Evolutionary conservation across 2,113 vertebrate genomes (phyloP).

Genomic region (Eulemur rufifrons): DNA sequence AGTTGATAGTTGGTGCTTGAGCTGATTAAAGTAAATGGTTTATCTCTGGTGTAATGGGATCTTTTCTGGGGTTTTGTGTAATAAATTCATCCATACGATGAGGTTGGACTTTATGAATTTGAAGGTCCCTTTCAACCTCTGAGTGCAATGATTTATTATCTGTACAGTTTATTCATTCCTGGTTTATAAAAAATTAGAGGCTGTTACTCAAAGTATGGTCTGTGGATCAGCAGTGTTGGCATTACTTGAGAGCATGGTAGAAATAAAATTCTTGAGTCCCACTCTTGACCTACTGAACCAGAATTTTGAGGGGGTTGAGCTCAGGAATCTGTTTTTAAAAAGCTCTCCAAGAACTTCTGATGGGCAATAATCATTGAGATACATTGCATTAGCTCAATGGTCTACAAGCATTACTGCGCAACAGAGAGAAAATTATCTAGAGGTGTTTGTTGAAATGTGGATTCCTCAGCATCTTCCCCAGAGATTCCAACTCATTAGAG

Average conservation of each 20-base stretch:
- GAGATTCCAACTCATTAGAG: background rate
- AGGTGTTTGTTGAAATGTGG: background rate
- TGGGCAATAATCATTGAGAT: background rate
- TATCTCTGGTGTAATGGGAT: background rate
- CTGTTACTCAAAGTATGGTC: background rate
- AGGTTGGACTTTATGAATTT: background rate
- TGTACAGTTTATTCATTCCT: background rate
- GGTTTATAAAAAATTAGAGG: background rate
- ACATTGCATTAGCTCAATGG: background rate
- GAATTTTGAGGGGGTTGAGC: background rate
- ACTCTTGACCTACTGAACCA: background rate
- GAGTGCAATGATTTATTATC: background rate
- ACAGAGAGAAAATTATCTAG: conserved; percentile 9
- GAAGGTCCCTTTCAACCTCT: background rate
- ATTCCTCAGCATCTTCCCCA: background rate
- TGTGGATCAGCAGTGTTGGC: background rate
- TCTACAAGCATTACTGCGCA: background rate
- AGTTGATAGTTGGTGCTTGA: background rate
- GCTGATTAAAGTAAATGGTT: background rate
- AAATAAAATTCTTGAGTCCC: background rate
- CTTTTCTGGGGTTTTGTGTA: background rate
- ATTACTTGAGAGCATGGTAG: background rate
- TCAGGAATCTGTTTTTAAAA: background rate
- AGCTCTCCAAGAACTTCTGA: background rate
- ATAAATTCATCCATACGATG: background rate